phyloP scores from a whole-genome alignment of 2,797 vertebrate species.

The Paratrypauchen microcephalus region DNA sequence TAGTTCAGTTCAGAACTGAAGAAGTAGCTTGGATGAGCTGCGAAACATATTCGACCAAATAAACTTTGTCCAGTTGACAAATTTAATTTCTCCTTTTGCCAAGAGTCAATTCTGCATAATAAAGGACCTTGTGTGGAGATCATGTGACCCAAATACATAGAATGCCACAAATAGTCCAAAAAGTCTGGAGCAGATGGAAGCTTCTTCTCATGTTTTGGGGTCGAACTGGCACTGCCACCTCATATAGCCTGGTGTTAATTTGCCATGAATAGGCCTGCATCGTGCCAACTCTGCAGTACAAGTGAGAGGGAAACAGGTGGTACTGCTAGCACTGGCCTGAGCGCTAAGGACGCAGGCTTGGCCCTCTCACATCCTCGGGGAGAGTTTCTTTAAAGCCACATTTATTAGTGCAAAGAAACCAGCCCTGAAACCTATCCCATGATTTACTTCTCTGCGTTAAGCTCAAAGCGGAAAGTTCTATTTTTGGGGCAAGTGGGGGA shows the following conservation, averaged over 20 bases:
- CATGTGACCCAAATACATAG: constrained; percentile 86
- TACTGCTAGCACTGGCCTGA: constrained; percentile 50
- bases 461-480: constrained; percentile 8
- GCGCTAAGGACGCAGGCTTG: constrained; percentile 40
- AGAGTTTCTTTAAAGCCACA: constrained; percentile 46
- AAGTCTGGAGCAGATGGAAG: constrained; percentile 64
- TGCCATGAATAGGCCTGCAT: constrained; percentile 75
- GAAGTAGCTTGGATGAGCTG: no score
- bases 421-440: constrained; percentile 46
- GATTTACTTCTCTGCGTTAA: constrained; percentile 38
- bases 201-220: constrained; percentile 71
- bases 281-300: constrained; percentile 69
- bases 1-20: no score
- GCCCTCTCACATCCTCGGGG: constrained; percentile 48
- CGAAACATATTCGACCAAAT: no score
- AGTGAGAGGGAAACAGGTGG: constrained; percentile 79
- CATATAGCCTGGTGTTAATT: constrained; percentile 74
- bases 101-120: no score
- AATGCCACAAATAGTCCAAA: constrained; percentile 81
- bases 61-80: no score
- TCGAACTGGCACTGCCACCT: constrained; percentile 82
- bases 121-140: constrained; percentile 72
- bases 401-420: constrained; percentile 52
- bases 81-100: no score
- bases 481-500: constrained; percentile 15